phyloP scores from a whole-genome alignment of 2,113 vertebrate genomes.

The Hucho hucho region DNA sequence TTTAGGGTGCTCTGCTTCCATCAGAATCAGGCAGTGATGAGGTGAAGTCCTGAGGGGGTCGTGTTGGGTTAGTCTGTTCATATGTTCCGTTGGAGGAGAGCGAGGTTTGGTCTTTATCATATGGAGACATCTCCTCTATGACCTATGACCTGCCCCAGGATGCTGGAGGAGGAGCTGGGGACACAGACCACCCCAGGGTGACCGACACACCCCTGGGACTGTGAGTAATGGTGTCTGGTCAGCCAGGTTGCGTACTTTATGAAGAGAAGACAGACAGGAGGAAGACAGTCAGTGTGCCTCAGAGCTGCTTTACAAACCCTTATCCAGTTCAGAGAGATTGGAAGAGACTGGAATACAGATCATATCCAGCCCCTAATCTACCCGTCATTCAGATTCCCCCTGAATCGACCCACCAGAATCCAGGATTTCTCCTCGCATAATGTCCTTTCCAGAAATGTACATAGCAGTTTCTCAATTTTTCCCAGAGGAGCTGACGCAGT shows the following conservation, averaged over 20 bases:
- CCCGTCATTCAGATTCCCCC: constrained; percentile 21
- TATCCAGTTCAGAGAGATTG: constrained; percentile 7
- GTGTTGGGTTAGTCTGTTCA: background rate
- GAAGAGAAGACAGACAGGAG: background rate
- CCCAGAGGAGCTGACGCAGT: constrained; percentile 64
- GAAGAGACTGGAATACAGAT: constrained; percentile 3
- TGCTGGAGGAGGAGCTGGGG: background rate
- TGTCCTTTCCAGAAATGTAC: constrained; percentile 49
- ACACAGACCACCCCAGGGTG: too few species aligned
- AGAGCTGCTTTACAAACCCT: constrained; percentile 6
- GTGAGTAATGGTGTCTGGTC: background rate
- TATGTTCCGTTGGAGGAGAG: background rate
- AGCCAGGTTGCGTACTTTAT: background rate
- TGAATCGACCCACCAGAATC: constrained; percentile 28
- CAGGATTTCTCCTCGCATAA: constrained; percentile 25
- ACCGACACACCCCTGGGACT: background rate
- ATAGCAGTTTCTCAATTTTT: constrained; percentile 50
- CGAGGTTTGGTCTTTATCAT: constrained; percentile 2
- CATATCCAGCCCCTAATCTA: background rate
- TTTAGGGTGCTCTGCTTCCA: background rate
- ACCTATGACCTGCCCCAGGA: background rate
- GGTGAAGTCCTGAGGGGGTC: constrained; percentile 21
- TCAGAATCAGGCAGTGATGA: constrained; percentile 8
- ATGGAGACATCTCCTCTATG: constrained; percentile 5
- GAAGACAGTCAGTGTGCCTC: background rate